Evolutionary conservation across 2,888 invertebrate genomes (phyloP).

Genomic region (Apamea crenata): DNA sequence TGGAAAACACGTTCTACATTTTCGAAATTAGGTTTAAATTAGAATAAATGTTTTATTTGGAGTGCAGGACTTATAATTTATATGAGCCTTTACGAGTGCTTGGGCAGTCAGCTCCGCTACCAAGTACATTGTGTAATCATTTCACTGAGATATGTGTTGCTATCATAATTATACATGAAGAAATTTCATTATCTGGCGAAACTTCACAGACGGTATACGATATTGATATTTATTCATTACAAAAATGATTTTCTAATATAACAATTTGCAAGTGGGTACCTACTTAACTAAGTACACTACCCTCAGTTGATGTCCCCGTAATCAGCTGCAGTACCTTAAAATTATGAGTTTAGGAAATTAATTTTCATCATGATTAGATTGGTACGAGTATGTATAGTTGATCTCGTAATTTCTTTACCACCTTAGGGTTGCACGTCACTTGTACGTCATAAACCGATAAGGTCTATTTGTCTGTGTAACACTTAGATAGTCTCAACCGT

Average conservation of each 20-base stretch:
- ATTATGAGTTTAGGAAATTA: background rate
- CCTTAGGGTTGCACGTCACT: background rate
- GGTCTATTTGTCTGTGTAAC: background rate
- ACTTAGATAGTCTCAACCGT: background rate
- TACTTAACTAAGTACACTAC: no score
- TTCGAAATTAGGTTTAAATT: background rate
- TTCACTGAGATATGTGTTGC: background rate
- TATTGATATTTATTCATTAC: no score
- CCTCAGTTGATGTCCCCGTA: no score
- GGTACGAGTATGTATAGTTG: no score
- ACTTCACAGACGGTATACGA: background rate
- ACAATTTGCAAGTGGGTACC: background rate
- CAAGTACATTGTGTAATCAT: background rate
- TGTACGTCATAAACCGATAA: background rate
- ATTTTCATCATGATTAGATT: background rate
- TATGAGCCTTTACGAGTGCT: background rate
- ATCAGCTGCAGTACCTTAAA: background rate
- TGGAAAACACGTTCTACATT: conserved; percentile 5
- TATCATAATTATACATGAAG: background rate
- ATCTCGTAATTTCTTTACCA: background rate
- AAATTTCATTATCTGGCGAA: background rate
- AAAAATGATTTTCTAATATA: no score
- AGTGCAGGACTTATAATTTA: background rate
- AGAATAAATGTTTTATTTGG: background rate
- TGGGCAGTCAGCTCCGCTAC: no score